phyloP scores from a whole-genome alignment of 1,140 invertebrate genomes.

The Pachyrhynchus sulphureomaculatus region DNA sequence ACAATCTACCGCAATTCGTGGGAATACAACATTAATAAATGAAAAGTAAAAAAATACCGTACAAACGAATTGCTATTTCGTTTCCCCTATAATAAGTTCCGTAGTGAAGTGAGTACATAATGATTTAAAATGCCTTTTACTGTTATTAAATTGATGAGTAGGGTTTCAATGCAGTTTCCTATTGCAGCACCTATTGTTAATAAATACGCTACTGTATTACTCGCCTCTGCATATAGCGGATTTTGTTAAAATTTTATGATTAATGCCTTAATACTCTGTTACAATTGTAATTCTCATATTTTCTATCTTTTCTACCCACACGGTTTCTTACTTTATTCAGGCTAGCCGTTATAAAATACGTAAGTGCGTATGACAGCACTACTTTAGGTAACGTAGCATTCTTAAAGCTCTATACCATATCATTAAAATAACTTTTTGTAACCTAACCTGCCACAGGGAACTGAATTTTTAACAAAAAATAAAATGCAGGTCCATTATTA shows the following conservation, averaged over 20 bases:
- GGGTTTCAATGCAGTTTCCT: neutral
- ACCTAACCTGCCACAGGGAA: no score
- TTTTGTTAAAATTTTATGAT: neutral
- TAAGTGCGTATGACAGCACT: no score
- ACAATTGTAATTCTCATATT: no score
- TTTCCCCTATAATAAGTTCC: neutral
- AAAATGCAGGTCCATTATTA: no score
- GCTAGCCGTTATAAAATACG: no score
- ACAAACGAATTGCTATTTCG: neutral
- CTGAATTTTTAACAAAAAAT: no score
- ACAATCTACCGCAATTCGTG: neutral
- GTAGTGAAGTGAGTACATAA: neutral
- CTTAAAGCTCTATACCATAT: no score
- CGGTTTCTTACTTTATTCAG: no score
- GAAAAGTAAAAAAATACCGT: neutral
- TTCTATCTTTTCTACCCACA: no score
- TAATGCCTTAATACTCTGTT: neutral
- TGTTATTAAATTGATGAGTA: constrained; percentile 8
- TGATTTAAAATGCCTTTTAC: neutral
- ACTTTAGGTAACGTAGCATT: no score
- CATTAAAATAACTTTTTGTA: no score
- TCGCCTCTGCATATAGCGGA: neutral
- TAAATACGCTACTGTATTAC: neutral
- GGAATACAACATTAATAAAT: constrained; percentile 1
- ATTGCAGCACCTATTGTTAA: neutral